A percentile compares a stretch with the other conserved stretches of the same genome.
These are phyloP conservation scores for Achlya flavicornis DNA, from an alignment of 2,888 invertebrate genomes.

Conservation along the genomic window DNA sequence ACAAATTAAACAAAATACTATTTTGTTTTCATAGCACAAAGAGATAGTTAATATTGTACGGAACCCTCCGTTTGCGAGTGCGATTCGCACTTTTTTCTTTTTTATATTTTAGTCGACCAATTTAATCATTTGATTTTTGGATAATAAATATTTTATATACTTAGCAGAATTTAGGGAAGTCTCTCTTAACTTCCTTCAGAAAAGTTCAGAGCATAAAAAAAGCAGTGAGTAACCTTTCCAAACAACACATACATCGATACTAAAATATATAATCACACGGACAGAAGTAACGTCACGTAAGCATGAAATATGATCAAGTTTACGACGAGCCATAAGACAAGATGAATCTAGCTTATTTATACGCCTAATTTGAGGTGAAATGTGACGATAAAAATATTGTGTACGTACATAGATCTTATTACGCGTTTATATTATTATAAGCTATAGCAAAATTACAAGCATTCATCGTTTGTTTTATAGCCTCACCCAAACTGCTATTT, in stretches of 20 bases:
- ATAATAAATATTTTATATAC: no score
- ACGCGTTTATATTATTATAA: background rate
- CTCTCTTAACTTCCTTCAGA: no score
- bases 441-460: background rate
- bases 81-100: no score
- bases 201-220: no score
- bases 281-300: background rate
- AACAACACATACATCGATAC: background rate
- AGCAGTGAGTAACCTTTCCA: no score
- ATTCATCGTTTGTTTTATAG: background rate
- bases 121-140: no score
- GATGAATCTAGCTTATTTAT: constrained; percentile 4
- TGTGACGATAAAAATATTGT: background rate
- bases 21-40: no score
- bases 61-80: no score
- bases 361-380: constrained; percentile 4
- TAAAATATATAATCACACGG: constrained; percentile 1
- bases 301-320: background rate
- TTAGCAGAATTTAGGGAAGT: no score
- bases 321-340: constrained; percentile 6
- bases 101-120: no score
- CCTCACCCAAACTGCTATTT: constrained; percentile 5
- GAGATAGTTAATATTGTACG: no score
- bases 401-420: background rate
- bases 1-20: no score